Conservation (phyloP, 2,113 vertebrate species). For the Phylloscopus trochilus region DNA sequence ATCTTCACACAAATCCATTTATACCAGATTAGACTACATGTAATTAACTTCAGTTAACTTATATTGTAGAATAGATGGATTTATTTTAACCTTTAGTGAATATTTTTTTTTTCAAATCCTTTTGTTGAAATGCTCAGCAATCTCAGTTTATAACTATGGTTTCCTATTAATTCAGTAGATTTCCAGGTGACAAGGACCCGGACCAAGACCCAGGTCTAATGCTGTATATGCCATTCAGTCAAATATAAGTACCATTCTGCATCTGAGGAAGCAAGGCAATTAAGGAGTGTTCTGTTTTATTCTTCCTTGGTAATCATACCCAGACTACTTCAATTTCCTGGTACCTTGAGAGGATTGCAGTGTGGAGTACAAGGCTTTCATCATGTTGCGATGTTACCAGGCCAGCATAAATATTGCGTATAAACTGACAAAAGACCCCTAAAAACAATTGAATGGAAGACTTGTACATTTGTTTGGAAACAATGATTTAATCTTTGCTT, state of each 20-base stretch:
- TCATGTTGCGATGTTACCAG: background rate
- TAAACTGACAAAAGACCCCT: background rate
- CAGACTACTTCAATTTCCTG: background rate
- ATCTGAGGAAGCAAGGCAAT: background rate
- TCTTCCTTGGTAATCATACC: background rate
- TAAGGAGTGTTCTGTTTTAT: background rate
- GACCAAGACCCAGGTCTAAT: fast-evolving
- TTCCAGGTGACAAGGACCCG: background rate
- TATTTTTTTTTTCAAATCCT: background rate
- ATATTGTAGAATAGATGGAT: background rate
- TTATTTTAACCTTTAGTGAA: background rate
- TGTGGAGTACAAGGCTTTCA: background rate
- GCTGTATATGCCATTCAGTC: background rate
- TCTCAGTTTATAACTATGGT: background rate
- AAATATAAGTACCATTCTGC: background rate
- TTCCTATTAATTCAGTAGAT: background rate
- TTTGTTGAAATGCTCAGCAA: background rate
- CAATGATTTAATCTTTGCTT: background rate
- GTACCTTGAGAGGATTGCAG: background rate
- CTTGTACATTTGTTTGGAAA: background rate
- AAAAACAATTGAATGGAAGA: background rate
- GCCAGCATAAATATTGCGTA: background rate
- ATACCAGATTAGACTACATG: background rate
- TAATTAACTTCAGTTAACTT: background rate
- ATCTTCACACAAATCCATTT: background rate